Conservation (phyloP, 2,888 invertebrate genomes). For the Ceratothoa steindachneri region DNA sequence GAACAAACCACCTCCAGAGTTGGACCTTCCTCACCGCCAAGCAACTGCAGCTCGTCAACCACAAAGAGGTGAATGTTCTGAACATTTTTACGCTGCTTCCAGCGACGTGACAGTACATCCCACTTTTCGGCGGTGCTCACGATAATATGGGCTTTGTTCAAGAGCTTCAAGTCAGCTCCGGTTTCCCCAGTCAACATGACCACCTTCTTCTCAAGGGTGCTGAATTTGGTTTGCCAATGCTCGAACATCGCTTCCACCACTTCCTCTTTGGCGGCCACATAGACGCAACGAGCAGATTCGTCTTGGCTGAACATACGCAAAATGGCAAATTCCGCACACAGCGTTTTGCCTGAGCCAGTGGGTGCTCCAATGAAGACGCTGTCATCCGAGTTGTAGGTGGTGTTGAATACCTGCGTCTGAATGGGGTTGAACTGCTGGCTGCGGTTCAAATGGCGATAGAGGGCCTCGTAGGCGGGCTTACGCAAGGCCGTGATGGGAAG, state of each 20-base stretch:
- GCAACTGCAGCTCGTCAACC: slow-evolving; percentile 79
- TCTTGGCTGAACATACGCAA: slow-evolving; percentile 74
- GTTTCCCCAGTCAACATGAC: slow-evolving; percentile 95
- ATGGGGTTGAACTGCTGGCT: slow-evolving; percentile 97
- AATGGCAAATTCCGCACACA: slow-evolving; percentile 93
- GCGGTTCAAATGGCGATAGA: slow-evolving; percentile 68
- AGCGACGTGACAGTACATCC: slow-evolving; percentile 95
- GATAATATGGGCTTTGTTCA: slow-evolving; percentile 90
- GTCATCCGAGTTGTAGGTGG: slow-evolving; percentile 96
- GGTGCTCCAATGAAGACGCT: slow-evolving; percentile 95
- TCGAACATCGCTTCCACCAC: slow-evolving; percentile 82
- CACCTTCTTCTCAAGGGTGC: slow-evolving; percentile 70
- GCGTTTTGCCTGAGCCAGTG: slow-evolving; percentile 81
- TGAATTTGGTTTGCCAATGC: slow-evolving; percentile 89
- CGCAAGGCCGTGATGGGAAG: slow-evolving; percentile 87
- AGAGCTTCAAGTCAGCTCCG: slow-evolving; percentile 82
- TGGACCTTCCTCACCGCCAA: slow-evolving; percentile 86
- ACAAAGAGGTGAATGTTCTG: slow-evolving; percentile 94
- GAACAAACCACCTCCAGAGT: slow-evolving; percentile 86
- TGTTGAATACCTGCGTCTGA: slow-evolving; percentile 98
- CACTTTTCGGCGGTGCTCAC: slow-evolving; percentile 96
- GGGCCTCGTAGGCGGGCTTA: slow-evolving; percentile 75
- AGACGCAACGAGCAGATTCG: slow-evolving; percentile 71
- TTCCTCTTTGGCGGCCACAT: slow-evolving; percentile 86
- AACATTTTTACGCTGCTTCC: slow-evolving; percentile 98